A percentile compares a stretch with the other conserved stretches of the same genome.
These are phyloP conservation scores for Monoplex corrugatus DNA, from an alignment of 2,888 invertebrate species.

Conservation along the genomic window DNA sequence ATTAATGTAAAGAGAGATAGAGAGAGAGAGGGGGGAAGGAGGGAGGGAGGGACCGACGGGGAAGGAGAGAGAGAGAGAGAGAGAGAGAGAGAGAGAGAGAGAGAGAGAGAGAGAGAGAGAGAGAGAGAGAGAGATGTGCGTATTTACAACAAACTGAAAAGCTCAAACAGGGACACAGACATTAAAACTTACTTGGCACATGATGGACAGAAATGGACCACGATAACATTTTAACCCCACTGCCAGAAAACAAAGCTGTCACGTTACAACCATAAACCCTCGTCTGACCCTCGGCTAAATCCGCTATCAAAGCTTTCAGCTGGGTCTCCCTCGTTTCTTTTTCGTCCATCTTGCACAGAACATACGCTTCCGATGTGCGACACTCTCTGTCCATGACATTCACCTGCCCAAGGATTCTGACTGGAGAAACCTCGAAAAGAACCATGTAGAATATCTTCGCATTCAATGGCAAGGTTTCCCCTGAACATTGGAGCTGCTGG, in stretches of 20 bases:
- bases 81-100: background rate
- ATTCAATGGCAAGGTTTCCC: background rate
- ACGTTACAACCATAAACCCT: slow-evolving; percentile 4
- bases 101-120: background rate
- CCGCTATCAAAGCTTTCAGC: slow-evolving; percentile 15
- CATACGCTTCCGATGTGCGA: background rate
- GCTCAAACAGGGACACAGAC: no score
- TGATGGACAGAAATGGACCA: background rate
- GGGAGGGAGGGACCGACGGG: no score
- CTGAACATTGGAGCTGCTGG: slow-evolving; percentile 18
- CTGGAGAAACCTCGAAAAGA: background rate
- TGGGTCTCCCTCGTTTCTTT: background rate
- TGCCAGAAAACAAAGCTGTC: background rate
- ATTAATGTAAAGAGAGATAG: no score
- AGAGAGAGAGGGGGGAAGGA: no score
- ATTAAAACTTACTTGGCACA: background rate
- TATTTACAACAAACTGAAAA: no score
- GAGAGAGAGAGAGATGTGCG: background rate
- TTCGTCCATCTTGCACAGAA: background rate
- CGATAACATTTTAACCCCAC: background rate
- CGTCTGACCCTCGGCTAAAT: slow-evolving; percentile 7
- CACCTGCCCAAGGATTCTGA: background rate
- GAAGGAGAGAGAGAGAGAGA: background rate
- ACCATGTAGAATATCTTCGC: slow-evolving; percentile 14
- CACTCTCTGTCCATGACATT: background rate